Evolutionary conservation across 2,888 invertebrate species (phyloP).

Genomic region (Cheilosia variabilis): DNA sequence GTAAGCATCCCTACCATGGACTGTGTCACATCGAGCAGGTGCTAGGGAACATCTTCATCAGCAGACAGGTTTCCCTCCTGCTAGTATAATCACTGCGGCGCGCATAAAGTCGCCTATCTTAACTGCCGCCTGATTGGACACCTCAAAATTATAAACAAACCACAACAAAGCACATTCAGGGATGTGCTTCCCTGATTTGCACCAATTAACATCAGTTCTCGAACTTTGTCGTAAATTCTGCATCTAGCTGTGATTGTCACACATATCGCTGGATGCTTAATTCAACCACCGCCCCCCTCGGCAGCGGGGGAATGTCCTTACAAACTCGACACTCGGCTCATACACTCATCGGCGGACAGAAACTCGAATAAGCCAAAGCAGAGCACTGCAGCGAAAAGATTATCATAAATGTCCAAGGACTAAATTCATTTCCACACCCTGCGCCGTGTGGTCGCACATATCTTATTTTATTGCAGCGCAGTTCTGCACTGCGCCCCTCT

Average conservation of each 20-base stretch:
- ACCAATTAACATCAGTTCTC: constrained; percentile 69
- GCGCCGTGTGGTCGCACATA: constrained; percentile 74
- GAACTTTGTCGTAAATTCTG: constrained; percentile 66
- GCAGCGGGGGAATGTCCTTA: constrained; percentile 48
- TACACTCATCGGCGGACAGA: constrained; percentile 38
- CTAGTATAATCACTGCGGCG: constrained; percentile 16
- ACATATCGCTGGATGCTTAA: constrained; percentile 63
- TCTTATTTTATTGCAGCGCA: constrained; percentile 68
- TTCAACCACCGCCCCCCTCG: constrained; percentile 42
- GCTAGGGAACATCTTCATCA: constrained; percentile 1
- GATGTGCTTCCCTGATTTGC: constrained; percentile 59
- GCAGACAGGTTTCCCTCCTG: background rate
- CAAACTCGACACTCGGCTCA: constrained; percentile 43
- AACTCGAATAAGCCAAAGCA: constrained; percentile 36
- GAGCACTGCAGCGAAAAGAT: constrained; percentile 49
- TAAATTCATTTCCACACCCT: constrained; percentile 75
- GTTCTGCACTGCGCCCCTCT: constrained; percentile 1
- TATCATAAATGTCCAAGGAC: constrained; percentile 75
- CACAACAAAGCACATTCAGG: constrained; percentile 32
- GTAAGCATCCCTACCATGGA: background rate
- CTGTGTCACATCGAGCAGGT: background rate
- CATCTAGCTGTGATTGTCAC: constrained; percentile 66
- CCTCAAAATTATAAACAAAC: constrained; percentile 48
- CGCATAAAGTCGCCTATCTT: constrained; percentile 55
- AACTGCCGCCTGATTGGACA: constrained; percentile 64